Percentiles rank a stretch among this genome's conserved stretches.
Evolutionary conservation across 1,140 invertebrate genomes (phyloP).

Genomic region (Globodera ellingtonae): DNA sequence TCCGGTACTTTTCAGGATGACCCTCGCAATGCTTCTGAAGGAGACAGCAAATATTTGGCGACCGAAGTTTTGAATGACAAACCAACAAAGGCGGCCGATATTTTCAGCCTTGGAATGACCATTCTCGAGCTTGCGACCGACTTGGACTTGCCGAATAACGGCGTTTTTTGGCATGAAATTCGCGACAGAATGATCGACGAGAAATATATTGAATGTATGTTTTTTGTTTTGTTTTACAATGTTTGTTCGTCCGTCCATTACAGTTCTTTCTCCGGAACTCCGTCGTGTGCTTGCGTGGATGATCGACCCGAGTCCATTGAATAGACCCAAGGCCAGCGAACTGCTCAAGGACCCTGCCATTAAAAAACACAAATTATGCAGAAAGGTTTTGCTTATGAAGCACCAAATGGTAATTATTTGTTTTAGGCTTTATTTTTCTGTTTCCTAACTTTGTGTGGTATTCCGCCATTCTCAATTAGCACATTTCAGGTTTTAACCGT

Average conservation of each 20-base stretch:
- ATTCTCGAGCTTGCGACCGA: conserved; percentile 76
- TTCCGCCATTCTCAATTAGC: neutral
- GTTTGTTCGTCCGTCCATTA: neutral
- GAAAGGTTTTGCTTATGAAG: conserved; percentile 17
- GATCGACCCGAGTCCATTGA: conserved; percentile 37
- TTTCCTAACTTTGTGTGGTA: neutral
- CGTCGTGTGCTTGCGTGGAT: conserved; percentile 35
- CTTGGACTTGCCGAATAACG: conserved; percentile 74
- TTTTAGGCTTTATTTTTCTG: neutral
- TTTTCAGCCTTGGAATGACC: conserved; percentile 75
- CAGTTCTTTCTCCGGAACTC: conserved; percentile 35
- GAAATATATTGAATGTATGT: conserved; percentile 35
- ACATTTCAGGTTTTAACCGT: conserved; percentile 9
- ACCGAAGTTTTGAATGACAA: conserved; percentile 74
- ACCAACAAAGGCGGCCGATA: conserved; percentile 69
- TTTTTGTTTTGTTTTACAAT: neutral
- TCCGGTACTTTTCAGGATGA: conserved; percentile 35
- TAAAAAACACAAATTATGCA: conserved; percentile 6
- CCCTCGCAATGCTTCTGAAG: conserved; percentile 68
- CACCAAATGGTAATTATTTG: conserved; percentile 11
- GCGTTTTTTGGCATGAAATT: conserved; percentile 74
- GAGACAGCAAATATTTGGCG: conserved; percentile 78
- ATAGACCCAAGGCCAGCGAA: conserved; percentile 36
- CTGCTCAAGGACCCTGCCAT: conserved; percentile 29
- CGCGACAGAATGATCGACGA: conserved; percentile 64